Conservation (phyloP, 2,888 invertebrate species). For the Belgica antarctica region DNA sequence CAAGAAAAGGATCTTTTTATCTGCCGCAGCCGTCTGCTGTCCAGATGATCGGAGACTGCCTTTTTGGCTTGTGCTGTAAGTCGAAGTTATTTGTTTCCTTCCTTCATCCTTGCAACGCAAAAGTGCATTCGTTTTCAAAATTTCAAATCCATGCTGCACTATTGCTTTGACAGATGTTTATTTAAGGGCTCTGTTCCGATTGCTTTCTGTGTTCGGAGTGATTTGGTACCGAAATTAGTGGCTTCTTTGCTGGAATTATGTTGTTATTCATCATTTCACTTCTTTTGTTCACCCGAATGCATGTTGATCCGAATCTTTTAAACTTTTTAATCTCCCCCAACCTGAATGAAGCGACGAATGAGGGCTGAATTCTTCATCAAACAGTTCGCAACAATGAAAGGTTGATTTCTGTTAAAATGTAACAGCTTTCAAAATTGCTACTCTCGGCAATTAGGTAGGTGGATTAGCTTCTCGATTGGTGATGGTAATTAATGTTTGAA, state of each 20-base stretch:
- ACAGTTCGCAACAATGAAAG: slow-evolving; percentile 14
- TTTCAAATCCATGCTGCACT: background rate
- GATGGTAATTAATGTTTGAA: slow-evolving; percentile 35
- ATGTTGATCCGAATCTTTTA: background rate
- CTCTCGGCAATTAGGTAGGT: slow-evolving; percentile 24
- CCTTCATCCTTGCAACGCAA: background rate
- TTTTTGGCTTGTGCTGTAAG: slow-evolving; percentile 13
- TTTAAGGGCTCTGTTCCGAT: slow-evolving; percentile 16
- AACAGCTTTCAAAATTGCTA: slow-evolving; percentile 4
- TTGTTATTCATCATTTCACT: background rate
- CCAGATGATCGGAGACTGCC: background rate
- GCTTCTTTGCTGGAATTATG: slow-evolving; percentile 12
- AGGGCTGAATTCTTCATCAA: background rate
- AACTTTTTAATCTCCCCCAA: slow-evolving; percentile 13
- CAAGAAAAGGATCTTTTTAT: slow-evolving; percentile 1
- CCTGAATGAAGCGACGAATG: no score
- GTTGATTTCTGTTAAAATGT: background rate
- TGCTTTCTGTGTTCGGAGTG: background rate
- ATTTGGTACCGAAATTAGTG: slow-evolving; percentile 18
- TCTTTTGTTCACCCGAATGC: background rate
- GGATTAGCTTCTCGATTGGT: slow-evolving; percentile 37
- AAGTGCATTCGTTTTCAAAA: background rate
- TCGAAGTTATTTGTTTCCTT: background rate
- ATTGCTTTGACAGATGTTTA: slow-evolving; percentile 35
- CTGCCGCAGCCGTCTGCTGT: background rate